These are phyloP conservation scores for Siniperca obscura DNA, from an alignment of 2,797 vertebrate genomes.

Conservation along the genomic window DNA sequence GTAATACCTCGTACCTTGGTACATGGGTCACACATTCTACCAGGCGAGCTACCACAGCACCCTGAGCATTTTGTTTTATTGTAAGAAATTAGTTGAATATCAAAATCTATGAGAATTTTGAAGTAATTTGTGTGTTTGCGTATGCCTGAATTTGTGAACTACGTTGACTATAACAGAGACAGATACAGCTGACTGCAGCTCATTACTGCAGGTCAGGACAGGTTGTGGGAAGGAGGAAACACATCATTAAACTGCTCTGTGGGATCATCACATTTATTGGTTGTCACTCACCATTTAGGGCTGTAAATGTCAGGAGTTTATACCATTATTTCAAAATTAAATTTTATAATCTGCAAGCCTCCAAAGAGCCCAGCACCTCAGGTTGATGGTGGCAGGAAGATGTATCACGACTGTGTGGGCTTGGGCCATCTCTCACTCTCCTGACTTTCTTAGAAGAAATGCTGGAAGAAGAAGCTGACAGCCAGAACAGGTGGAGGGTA, in stretches of 20 bases:
- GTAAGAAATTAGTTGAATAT: neutral
- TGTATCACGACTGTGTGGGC: neutral
- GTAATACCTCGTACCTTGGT: too few species aligned
- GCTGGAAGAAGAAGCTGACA: conserved; percentile 27
- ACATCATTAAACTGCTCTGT: conserved; percentile 53
- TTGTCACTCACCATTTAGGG: conserved; percentile 9
- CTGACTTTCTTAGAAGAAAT: neutral
- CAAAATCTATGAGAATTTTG: neutral
- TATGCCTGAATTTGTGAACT: conserved; percentile 2
- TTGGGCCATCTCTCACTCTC: conserved; percentile 22
- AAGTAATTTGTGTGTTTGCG: neutral
- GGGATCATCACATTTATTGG: conserved; percentile 9
- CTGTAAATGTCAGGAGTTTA: conserved; percentile 29
- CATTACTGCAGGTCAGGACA: conserved; percentile 56
- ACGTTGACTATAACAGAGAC: neutral
- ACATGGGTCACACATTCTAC: too few species aligned
- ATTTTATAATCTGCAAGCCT: neutral
- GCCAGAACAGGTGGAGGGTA: conserved; percentile 20
- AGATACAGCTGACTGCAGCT: conserved; percentile 35
- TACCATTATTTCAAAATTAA: conserved; percentile 5
- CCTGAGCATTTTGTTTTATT: neutral
- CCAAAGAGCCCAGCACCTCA: neutral
- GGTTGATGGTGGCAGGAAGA: neutral
- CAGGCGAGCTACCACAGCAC: too few species aligned
- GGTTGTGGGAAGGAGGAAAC: conserved; percentile 28